These are phyloP conservation scores for Rhombomys opimus DNA, from an alignment of 2,113 vertebrate genomes.

Conservation along the genomic window DNA sequence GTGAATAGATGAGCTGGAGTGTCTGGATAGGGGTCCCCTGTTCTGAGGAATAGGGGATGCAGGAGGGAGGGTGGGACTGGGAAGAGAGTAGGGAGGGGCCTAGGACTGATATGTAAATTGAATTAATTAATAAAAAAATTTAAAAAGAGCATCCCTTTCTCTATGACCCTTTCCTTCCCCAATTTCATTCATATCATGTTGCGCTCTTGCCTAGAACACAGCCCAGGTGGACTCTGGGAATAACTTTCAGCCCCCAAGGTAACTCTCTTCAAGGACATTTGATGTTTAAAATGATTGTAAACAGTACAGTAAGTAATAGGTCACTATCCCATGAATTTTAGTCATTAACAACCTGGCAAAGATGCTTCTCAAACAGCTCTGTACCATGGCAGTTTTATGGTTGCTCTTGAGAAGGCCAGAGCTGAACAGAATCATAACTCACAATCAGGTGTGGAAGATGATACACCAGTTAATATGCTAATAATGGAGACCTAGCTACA, in stretches of 20 bases:
- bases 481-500: neutral
- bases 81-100: too few species aligned
- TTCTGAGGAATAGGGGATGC: too few species aligned
- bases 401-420: neutral
- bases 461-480: neutral
- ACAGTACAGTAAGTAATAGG: neutral
- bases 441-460: neutral
- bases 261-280: neutral
- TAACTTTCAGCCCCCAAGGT: neutral
- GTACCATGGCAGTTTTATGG: neutral
- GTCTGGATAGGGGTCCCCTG: too few species aligned
- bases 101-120: too few species aligned
- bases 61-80: too few species aligned
- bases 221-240: neutral
- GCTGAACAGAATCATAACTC: slow-evolving; percentile 19
- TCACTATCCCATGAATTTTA: neutral
- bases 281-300: neutral
- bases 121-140: too few species aligned
- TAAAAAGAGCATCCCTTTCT: neutral
- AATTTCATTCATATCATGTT: neutral
- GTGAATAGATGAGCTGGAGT: too few species aligned
- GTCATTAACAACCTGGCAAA: neutral
- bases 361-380: neutral
- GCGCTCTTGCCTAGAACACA: neutral
- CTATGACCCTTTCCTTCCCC: neutral